Evolutionary conservation across 53 echinoderm and acorn worm genomes (phyloP).

Genomic region (Echinarachnius parma): DNA sequence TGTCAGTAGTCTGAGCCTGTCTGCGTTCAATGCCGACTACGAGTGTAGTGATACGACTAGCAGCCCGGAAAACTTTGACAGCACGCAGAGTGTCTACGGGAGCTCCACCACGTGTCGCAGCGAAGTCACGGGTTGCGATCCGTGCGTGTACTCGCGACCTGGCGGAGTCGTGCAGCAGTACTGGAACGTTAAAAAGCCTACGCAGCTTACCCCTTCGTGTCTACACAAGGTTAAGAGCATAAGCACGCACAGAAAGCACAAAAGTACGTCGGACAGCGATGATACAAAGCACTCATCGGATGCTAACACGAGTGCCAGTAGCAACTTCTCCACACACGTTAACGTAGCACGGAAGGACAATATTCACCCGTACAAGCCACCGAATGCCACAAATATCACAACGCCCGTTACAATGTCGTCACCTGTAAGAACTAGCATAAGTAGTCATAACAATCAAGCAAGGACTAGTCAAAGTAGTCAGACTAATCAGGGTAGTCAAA

Average conservation of each 20-base stretch:
- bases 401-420: slow-evolving; percentile 20
- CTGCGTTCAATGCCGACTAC: slow-evolving; percentile 92
- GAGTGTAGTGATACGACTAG: slow-evolving; percentile 87
- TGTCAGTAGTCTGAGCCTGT: slow-evolving; percentile 80
- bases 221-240: slow-evolving; percentile 49
- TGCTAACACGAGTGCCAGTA: slow-evolving; percentile 60
- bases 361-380: slow-evolving; percentile 56
- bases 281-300: slow-evolving; percentile 74
- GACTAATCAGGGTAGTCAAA: no score
- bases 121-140: slow-evolving; percentile 73
- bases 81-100: slow-evolving; percentile 92
- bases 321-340: slow-evolving; percentile 84
- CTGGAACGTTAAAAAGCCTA: slow-evolving; percentile 56
- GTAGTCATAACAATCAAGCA: no score
- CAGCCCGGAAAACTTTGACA: slow-evolving; percentile 85
- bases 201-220: slow-evolving; percentile 85
- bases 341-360: slow-evolving; percentile 60
- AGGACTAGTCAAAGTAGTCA: no score
- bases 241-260: slow-evolving; percentile 16
- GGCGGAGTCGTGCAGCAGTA: slow-evolving; percentile 72
- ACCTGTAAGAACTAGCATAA: no score
- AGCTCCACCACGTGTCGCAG: slow-evolving; percentile 91
- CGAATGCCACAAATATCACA: slow-evolving; percentile 26
- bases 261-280: slow-evolving; percentile 67
- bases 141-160: slow-evolving; percentile 68